Base-by-base conservation (phyloP, 2,113 vertebrate genomes). In the Bombycilla garrulus region DNA sequence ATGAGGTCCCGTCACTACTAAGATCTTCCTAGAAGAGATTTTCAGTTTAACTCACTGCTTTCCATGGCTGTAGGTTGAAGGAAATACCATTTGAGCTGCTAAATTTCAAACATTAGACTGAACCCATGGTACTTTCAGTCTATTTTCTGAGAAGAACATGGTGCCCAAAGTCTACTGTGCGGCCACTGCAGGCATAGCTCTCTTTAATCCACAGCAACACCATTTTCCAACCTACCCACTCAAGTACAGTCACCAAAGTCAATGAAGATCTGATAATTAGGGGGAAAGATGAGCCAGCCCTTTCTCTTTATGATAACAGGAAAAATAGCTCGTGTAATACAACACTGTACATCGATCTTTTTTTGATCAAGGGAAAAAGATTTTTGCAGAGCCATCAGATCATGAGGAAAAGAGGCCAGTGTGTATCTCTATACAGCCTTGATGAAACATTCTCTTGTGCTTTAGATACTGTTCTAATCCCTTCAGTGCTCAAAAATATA, bases 321-420 rank as follows among this genome's bases (percentile, higher is more conserved):
- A 92, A 92, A 89, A 70, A 86, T 12, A 85, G 29, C 58, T 87
- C 58, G 9, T 77, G 94, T 73, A 94, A 95, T 6, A 2, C 44
- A 88, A 88, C 67, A 85, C 84, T 29, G 10, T 36, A 36, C 44
- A 96, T 95, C 36, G 94, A 97, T 91, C 74, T 35, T 62, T 76
- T 96, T 88, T 80, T 95, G 84, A 94, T 95, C 66, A 91, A 88
- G 90, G 44, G 81, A 61, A 82, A 71, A 88, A 85, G 87, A 93
- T 88, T 91, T 91, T 85, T 82, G 57, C 90, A 82, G 70, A 94
- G 62, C 31, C 54, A 85, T 85, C 73, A 87, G 58, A 87, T 91
- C 23, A 65, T 44, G 54, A 70, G 81, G 50, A 87, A 93, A 78
- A 69, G 78, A 91, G 50, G 7, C 0, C 1, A 82, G 36, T 16